These are phyloP conservation scores for Popillia japonica DNA, from an alignment of 1,140 invertebrate species.

Conservation along the genomic window DNA sequence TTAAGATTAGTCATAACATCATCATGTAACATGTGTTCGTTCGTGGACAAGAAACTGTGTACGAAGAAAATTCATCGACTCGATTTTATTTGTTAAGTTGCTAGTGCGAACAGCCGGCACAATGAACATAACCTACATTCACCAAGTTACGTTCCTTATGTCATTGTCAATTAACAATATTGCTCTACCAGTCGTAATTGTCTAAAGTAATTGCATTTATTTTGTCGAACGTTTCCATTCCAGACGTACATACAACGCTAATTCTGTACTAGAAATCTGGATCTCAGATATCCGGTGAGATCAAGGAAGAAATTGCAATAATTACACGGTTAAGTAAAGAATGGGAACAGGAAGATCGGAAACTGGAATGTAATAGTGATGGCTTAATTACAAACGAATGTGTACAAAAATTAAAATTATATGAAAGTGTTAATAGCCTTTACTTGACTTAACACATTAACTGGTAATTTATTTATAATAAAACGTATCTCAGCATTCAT, in stretches of 20 bases:
- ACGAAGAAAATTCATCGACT: neutral
- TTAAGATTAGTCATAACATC: neutral
- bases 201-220: neutral
- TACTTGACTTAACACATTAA: no score
- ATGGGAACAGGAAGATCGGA: neutral
- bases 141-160: neutral
- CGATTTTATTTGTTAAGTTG: conserved; percentile 5
- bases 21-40: neutral
- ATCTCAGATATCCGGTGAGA: neutral
- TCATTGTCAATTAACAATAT: neutral
- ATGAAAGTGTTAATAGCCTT: no score
- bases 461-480: no score
- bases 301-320: neutral
- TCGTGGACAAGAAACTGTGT: neutral
- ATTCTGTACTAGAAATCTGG: neutral
- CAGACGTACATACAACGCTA: neutral
- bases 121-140: neutral
- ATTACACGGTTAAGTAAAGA: neutral
- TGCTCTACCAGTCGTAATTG: neutral
- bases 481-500: no score
- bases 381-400: no score
- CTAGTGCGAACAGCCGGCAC: neutral
- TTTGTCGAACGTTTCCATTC: neutral
- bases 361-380: neutral
- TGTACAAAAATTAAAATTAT: no score